These are phyloP conservation scores for Adelosebastes latens DNA, from an alignment of 2,797 vertebrate species.

Conservation along the genomic window DNA sequence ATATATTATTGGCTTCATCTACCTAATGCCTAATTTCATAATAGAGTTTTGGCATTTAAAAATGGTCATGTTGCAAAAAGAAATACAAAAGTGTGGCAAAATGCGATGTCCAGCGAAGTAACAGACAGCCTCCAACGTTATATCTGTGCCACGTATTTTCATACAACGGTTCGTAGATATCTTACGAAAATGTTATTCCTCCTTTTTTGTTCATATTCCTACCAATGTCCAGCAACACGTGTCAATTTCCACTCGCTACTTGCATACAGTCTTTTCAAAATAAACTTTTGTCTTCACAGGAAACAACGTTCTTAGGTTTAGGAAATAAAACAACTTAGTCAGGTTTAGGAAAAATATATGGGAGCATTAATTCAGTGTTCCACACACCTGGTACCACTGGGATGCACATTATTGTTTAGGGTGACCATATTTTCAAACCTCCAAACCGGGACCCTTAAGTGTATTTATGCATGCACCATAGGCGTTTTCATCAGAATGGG, in stretches of 20 bases:
- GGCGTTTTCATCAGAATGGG: not conserved
- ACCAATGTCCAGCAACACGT: too few species aligned
- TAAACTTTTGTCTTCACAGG: too few species aligned
- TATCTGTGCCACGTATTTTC: not conserved
- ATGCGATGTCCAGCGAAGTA: not conserved
- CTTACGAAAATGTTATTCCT: too few species aligned
- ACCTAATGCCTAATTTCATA: not conserved
- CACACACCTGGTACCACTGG: rapidly evolving
- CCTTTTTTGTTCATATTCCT: too few species aligned
- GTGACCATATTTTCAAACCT: not conserved
- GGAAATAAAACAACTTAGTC: too few species aligned
- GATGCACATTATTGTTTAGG: too few species aligned
- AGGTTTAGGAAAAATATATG: too few species aligned
- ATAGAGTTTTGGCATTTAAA: conserved; percentile 7
- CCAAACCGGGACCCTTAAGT: not conserved
- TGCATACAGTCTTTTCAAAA: too few species aligned
- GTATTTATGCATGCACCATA: not conserved
- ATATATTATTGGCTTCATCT: conserved; percentile 14
- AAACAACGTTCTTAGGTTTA: too few species aligned
- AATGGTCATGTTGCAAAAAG: not conserved
- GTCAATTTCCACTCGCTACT: too few species aligned
- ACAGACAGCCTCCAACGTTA: not conserved
- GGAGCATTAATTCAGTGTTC: too few species aligned
- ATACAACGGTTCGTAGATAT: too few species aligned
- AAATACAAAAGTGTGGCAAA: not conserved